phyloP scores from a whole-genome alignment of 1,140 invertebrate species.

The Sycophaga agraensis region DNA sequence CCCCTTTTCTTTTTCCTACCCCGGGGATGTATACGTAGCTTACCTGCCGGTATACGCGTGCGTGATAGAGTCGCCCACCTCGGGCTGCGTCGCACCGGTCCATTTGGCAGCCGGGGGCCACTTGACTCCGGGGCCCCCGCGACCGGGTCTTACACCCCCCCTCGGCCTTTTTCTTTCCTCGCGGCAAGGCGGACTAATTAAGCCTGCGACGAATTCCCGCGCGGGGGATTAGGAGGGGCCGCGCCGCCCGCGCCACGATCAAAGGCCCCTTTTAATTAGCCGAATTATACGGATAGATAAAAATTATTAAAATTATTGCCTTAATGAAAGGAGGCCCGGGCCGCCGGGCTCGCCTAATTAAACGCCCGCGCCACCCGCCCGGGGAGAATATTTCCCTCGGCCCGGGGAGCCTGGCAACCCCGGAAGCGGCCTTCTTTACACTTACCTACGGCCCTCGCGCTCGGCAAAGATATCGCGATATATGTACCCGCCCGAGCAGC shows the following conservation, averaged over 20 bases:
- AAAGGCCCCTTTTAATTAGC: slow-evolving; percentile 59
- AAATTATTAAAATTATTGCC: slow-evolving; percentile 62
- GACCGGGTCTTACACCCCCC: no score
- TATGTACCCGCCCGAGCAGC: neutral
- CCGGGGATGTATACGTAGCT: no score
- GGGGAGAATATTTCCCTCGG: slow-evolving; percentile 44
- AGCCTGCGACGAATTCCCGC: no score
- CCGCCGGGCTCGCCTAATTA: slow-evolving; percentile 56
- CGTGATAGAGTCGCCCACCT: no score
- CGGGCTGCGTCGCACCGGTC: no score
- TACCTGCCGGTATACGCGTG: no score
- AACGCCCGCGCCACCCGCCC: slow-evolving; percentile 38
- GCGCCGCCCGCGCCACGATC: slow-evolving; percentile 42
- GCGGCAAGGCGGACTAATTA: neutral
- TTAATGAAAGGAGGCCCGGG: slow-evolving; percentile 56
- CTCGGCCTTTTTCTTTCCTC: neutral
- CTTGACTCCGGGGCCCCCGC: no score
- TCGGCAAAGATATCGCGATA: neutral
- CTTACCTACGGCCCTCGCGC: no score
- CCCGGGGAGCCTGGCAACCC: slow-evolving; percentile 38
- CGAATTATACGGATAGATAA: slow-evolving; percentile 59
- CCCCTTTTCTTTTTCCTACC: slow-evolving; percentile 3
- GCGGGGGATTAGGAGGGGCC: no score
- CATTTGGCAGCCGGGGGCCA: no score
- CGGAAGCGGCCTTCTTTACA: neutral